phyloP scores from a whole-genome alignment of 2,113 vertebrate genomes.

The Aegotheles bennettii region DNA sequence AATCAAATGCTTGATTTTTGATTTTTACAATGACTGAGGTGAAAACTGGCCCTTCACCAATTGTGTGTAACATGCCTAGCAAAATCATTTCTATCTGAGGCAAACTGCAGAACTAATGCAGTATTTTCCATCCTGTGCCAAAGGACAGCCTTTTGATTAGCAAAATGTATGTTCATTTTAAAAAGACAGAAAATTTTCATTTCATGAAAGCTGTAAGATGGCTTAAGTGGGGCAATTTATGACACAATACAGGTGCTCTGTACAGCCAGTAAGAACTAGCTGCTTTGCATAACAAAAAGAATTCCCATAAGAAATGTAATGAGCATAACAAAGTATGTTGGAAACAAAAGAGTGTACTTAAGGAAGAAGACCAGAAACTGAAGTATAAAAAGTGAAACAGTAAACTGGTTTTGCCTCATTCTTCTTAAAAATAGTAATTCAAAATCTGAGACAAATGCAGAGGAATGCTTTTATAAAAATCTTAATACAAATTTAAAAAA shows the following conservation, averaged over 20 bases:
- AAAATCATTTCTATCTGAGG: not conserved
- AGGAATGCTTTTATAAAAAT: not conserved
- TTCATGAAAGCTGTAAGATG: not conserved
- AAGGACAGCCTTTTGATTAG: not conserved
- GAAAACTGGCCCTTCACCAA: not conserved
- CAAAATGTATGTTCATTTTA: not conserved
- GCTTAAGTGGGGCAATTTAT: not conserved
- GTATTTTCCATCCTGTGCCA: not conserved
- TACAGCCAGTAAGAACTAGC: not conserved
- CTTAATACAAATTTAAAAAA: not conserved
- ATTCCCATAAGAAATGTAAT: not conserved
- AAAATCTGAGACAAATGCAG: not conserved
- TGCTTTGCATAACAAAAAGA: slow-evolving; percentile 21
- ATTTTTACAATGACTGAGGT: not conserved
- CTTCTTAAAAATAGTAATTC: not conserved
- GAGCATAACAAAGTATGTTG: not conserved
- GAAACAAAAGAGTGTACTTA: not conserved
- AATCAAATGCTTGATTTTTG: not conserved
- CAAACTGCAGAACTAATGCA: not conserved
- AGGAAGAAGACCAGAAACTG: not conserved
- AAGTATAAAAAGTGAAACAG: not conserved
- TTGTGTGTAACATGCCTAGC: not conserved
- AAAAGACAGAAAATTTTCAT: not conserved
- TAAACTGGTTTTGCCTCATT: not conserved
- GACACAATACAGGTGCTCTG: not conserved